These are phyloP conservation scores for Cossypha heuglini DNA, from an alignment of 2,797 vertebrate genomes.

Conservation along the genomic window DNA sequence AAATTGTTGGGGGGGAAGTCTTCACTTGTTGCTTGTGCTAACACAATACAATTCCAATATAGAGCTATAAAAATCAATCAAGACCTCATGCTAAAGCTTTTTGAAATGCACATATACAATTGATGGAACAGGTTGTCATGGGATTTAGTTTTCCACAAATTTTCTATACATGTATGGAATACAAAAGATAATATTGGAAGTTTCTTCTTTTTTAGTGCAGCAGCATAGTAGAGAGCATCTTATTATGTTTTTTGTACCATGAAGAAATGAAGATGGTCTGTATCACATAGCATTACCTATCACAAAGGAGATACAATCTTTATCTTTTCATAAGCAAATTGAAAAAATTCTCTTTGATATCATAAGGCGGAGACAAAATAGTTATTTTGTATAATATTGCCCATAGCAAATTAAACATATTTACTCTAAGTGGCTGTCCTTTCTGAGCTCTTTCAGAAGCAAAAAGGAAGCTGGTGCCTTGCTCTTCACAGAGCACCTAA, in stretches of 20 bases:
- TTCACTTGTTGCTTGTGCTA: neutral
- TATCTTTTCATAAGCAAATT: neutral
- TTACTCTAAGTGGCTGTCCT: neutral
- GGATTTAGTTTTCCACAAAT: neutral
- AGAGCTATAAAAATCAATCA: neutral
- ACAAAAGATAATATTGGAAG: neutral
- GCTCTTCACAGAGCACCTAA: neutral
- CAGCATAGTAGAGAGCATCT: neutral
- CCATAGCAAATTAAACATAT: neutral
- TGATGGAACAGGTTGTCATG: neutral
- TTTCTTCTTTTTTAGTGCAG: neutral
- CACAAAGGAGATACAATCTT: neutral
- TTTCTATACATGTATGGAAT: neutral
- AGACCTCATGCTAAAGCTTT: neutral
- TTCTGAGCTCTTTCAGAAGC: neutral
- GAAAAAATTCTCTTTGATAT: neutral
- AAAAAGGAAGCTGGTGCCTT: neutral
- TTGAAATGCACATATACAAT: fast-evolving
- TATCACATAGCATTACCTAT: neutral
- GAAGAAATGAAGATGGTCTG: neutral
- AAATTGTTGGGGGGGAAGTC: neutral
- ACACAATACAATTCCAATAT: neutral
- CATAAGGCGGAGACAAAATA: neutral
- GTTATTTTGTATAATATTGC: neutral
- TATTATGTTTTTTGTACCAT: neutral